Evolutionary conservation across 2,888 invertebrate genomes (phyloP).

Genomic region (Microplitis deprimator): DNA sequence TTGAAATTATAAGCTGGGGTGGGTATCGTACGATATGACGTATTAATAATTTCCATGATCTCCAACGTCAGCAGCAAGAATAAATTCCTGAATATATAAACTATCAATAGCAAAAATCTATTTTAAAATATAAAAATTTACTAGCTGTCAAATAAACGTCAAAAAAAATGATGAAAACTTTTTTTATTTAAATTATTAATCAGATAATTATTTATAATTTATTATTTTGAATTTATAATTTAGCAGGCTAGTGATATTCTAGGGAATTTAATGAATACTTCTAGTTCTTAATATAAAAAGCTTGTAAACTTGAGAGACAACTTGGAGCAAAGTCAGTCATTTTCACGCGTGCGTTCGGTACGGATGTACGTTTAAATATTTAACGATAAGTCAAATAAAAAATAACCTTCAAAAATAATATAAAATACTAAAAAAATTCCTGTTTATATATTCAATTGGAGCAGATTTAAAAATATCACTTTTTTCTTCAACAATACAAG

Average conservation of each 20-base stretch:
- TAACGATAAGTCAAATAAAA: neutral
- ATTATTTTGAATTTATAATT: neutral
- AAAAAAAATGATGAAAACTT: neutral
- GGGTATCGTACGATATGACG: slow-evolving; percentile 49
- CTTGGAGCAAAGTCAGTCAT: slow-evolving; percentile 50
- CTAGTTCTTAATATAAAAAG: neutral
- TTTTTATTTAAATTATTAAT: neutral
- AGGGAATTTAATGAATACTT: slow-evolving; percentile 2
- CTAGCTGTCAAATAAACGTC: too few species aligned
- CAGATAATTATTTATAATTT: neutral
- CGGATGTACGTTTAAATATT: slow-evolving; percentile 35
- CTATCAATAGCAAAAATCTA: neutral
- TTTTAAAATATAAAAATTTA: neutral
- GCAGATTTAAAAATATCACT: neutral
- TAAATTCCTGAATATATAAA: neutral
- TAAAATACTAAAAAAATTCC: neutral
- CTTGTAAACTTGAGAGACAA: slow-evolving; percentile 32
- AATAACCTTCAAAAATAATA: neutral
- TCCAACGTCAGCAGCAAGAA: slow-evolving; percentile 7
- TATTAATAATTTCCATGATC: slow-evolving; percentile 13
- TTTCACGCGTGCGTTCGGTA: slow-evolving; percentile 48
- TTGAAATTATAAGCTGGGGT: slow-evolving; percentile 10
- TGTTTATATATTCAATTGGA: neutral
- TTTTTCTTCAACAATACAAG: neutral
- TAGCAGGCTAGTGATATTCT: neutral